Evolutionary conservation across 2,888 invertebrate genomes (phyloP), one percentile per base, ranked within the genome.

Genomic region (Schizaphis graminum): DNA sequence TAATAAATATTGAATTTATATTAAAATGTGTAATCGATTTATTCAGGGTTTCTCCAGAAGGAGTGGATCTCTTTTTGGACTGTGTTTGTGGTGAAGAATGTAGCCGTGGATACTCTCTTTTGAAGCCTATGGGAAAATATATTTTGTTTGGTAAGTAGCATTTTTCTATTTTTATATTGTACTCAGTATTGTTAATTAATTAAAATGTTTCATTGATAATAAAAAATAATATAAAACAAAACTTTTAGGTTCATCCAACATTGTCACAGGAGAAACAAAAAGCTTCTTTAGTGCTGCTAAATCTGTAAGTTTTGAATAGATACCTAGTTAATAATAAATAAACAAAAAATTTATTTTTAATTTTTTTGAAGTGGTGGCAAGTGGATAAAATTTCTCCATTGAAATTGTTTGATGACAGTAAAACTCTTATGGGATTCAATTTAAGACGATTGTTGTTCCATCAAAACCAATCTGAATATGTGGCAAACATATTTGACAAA

Each of bases 221-320:
- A 21, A 53, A 2, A 67, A 87, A 2, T 87, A 87, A 61, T 88
- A 28, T 67, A 26, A 49, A 77, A 92, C 49, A 41, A 92, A 53
- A n/a, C 5, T 28, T 16, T 96, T 96, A 97, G 97, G 98, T 95
- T 97, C 98, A 95, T 98, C 98, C 95, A 98, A 98, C 96, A 97
- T 98, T 95, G 98, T 98, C 95, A 98, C 98, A 95, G 98, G 98
- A 95, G 98, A 98, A 96, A 98, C 98, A 28, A 98, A 98, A 96
- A 98, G 98, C 96, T 97, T 98, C 97, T 98, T 98, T 96, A 98
- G 98, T 95, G 98, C 98, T 95, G 98, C 98, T 95, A 97, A 98
- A 97, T 97, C 98, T 95, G 98, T 98, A 97, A 97, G 97, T 97
- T 95, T 95, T 89, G 8, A 13, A 28, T 56, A 47, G 44, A 7